Base-by-base conservation (phyloP, 2,888 invertebrate species). In the Drosophila gaucha region DNA sequence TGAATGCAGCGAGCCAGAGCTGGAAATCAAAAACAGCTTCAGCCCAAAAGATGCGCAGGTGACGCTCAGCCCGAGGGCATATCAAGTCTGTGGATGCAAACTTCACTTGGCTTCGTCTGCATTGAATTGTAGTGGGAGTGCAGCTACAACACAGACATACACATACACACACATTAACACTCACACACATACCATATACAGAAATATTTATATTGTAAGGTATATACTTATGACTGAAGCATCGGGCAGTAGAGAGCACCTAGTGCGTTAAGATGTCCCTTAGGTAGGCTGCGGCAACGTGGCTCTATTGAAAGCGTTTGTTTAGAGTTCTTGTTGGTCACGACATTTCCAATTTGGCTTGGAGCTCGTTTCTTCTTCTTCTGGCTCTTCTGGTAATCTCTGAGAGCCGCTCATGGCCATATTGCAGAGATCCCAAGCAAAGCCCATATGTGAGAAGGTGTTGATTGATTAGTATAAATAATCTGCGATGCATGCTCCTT, bases 21-120 rank as follows among this genome's bases (percentile, higher is more conserved):
- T 46, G 57, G 36, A 62, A 62, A 70, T 62, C 57, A 59, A 60
- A 70, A 47, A 28, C 43, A 31, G 50, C 49, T 44, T 22, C 50
- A 44, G 47, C 55, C 74, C 26, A 41, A 30, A 55, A 66, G 74
- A 73, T 63, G 80, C 33, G 62, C 86, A 80, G 80, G 74, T 80
- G 85, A 86, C 77, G 67, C 44, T 66, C 54, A 47, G 52, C 78
- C 47, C 46, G 41, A 50, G 62, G 76, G 76, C 71, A 75, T 55
- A 36, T 54, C 57, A 75, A 47, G 54, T 64, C 54, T 28, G 18
- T 28, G 26, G 43, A 44, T 44, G 28, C 43, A 44, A 26, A 44
- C 43, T 28, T 12, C 31, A 44, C n/a, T 50, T 46, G 70, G 70
- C 22, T 26, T 22, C 49, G 12, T 6, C 31, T 28, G 14, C 39